These are phyloP conservation scores for Drosophila infuscata DNA, from an alignment of 2,888 invertebrate genomes.

Conservation along the genomic window DNA sequence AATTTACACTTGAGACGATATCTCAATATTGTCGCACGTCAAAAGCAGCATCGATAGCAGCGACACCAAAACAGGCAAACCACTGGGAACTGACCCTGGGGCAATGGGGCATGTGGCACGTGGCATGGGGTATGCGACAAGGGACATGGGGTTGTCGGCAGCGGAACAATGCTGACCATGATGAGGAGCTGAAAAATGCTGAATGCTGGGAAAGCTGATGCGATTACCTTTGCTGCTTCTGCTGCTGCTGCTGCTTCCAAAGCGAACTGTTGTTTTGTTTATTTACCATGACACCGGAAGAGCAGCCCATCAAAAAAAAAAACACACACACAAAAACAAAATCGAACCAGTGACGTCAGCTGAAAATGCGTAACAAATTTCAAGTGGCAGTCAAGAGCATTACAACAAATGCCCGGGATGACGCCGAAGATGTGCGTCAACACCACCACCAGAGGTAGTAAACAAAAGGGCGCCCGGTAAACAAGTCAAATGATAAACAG, in stretches of 20 bases:
- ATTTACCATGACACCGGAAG: slow-evolving; percentile 40
- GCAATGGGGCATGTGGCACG: not conserved
- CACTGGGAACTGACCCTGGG: slow-evolving; percentile 13
- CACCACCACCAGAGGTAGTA: not conserved
- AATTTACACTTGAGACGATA: slow-evolving; percentile 81
- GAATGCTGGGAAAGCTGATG: slow-evolving; percentile 29
- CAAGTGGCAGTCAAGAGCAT: slow-evolving; percentile 23
- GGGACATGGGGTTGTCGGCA: slow-evolving; percentile 6
- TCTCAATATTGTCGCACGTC: slow-evolving; percentile 79
- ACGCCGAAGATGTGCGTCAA: slow-evolving; percentile 8
- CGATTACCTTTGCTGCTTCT: slow-evolving; percentile 42
- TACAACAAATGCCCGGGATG: not conserved
- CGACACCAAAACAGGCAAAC: slow-evolving; percentile 23
- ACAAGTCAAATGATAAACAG: slow-evolving; percentile 29
- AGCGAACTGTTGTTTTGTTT: slow-evolving; percentile 55
- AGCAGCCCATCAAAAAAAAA: not conserved
- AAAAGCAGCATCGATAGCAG: slow-evolving; percentile 51
- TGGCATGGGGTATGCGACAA: not conserved
- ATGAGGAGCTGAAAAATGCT: slow-evolving; percentile 37
- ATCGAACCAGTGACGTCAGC: slow-evolving; percentile 19
- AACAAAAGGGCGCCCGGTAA: slow-evolving; percentile 30
- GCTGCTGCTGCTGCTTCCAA: slow-evolving; percentile 30
- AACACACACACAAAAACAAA: not conserved
- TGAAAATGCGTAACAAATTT: slow-evolving; percentile 34
- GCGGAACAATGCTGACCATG: slow-evolving; percentile 42